A percentile compares a stretch with the other conserved stretches of the same genome.
phyloP scores from a whole-genome alignment of 2,113 vertebrate genomes.

The Odontophorus gujanensis region DNA sequence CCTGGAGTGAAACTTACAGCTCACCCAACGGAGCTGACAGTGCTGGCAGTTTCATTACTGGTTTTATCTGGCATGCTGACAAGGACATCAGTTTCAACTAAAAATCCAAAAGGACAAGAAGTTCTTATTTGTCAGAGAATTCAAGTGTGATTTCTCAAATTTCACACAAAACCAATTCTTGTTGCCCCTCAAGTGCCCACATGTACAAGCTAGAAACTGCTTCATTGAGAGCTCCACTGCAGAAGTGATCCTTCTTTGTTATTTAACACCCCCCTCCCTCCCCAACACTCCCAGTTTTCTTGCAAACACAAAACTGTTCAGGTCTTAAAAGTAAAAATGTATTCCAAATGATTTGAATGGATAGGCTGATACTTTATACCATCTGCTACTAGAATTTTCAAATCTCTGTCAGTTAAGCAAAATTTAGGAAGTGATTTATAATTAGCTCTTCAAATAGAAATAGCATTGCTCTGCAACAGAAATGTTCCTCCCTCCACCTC shows the following conservation, averaged over 20 bases:
- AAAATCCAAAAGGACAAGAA: constrained; percentile 23
- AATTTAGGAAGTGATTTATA: neutral
- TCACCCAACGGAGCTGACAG: constrained; percentile 6
- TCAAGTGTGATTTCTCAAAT: constrained; percentile 33
- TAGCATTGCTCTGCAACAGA: neutral
- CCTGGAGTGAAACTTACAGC: neutral
- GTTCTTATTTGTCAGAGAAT: constrained; percentile 30
- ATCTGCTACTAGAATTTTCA: neutral
- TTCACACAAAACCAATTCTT: neutral
- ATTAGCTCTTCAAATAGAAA: neutral
- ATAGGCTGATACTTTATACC: neutral
- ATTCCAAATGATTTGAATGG: neutral
- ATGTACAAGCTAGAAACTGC: neutral
- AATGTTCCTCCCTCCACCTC: neutral
- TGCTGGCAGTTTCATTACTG: constrained; percentile 24
- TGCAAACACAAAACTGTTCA: neutral
- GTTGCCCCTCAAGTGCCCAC: neutral
- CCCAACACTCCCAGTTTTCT: neutral
- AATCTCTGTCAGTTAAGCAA: neutral
- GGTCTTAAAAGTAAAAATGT: neutral
- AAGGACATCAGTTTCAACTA: constrained; percentile 13
- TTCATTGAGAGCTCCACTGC: neutral
- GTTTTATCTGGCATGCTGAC: constrained; percentile 38
- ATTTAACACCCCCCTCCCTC: neutral
- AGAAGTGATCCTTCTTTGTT: neutral